Evolutionary conservation across 1,140 invertebrate genomes (phyloP).

Genomic region (Cydia strobilella): DNA sequence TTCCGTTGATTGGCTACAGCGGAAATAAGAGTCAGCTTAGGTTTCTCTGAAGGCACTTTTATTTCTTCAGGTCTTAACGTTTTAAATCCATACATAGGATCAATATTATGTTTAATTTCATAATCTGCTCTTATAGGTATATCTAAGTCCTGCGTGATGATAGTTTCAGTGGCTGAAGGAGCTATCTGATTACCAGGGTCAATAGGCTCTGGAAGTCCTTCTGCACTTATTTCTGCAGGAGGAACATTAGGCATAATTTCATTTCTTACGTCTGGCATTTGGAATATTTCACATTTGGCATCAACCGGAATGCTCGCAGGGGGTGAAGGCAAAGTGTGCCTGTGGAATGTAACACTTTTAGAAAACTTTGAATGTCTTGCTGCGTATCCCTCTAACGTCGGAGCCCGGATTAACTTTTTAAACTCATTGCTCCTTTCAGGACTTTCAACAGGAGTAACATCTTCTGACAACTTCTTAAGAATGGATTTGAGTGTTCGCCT

Average conservation of each 20-base stretch:
- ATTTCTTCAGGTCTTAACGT: conserved; percentile 75
- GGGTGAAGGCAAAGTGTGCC: conserved; percentile 90
- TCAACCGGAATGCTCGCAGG: conserved; percentile 81
- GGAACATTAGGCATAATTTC: conserved; percentile 44
- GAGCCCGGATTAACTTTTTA: conserved; percentile 86
- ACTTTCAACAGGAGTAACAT: conserved; percentile 75
- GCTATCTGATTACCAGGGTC: conserved; percentile 47
- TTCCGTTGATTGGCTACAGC: conserved; percentile 76
- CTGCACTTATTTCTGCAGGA: conserved; percentile 38
- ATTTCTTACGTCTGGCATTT: conserved; percentile 52
- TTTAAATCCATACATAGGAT: conserved; percentile 61
- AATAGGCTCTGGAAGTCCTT: conserved; percentile 36
- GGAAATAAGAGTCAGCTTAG: conserved; percentile 74
- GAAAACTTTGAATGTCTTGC: conserved; percentile 92
- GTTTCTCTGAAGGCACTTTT: conserved; percentile 74
- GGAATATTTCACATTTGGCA: conserved; percentile 57
- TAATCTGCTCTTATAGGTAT: conserved; percentile 54
- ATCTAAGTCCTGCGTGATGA: conserved; percentile 44
- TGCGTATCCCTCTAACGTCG: conserved; percentile 92
- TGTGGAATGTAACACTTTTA: conserved; percentile 93
- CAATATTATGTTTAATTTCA: conserved; percentile 54
- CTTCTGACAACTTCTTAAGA: conserved; percentile 89
- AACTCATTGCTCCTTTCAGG: conserved; percentile 80
- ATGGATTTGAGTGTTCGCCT: conserved; percentile 91
- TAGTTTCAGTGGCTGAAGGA: conserved; percentile 41